These are phyloP conservation scores for Molorchus minor DNA, from an alignment of 2,888 invertebrate species.

Conservation along the genomic window DNA sequence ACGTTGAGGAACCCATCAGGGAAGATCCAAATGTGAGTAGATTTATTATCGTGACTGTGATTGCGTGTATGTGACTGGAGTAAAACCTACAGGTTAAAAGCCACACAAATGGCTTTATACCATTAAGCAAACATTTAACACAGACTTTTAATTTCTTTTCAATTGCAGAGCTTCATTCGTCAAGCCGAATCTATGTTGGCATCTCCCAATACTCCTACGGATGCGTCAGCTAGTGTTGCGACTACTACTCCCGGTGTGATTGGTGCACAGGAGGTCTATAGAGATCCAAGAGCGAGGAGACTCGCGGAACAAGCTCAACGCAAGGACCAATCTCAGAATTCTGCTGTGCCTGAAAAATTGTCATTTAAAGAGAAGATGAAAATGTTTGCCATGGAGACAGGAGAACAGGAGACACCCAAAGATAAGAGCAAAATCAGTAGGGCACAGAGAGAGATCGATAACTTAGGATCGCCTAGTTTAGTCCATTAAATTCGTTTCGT, in stretches of 20 bases:
- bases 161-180: slow-evolving; percentile 77
- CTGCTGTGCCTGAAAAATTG: slow-evolving; percentile 87
- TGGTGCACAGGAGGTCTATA: slow-evolving; percentile 97
- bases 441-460: slow-evolving; percentile 93
- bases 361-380: slow-evolving; percentile 99
- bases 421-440: slow-evolving; percentile 96
- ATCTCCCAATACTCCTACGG: slow-evolving; percentile 77
- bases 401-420: slow-evolving; percentile 89
- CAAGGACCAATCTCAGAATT: slow-evolving; percentile 68
- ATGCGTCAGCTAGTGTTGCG: slow-evolving; percentile 62
- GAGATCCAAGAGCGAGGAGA: slow-evolving; percentile 91
- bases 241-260: slow-evolving; percentile 93
- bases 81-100: too few relatives aligned
- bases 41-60: too few relatives aligned
- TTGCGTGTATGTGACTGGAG: too few relatives aligned
- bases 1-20: slow-evolving; percentile 64
- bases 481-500: slow-evolving; percentile 47
- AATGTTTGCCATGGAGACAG: slow-evolving; percentile 98
- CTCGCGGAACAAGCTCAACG: slow-evolving; percentile 78
- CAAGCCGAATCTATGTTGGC: slow-evolving; percentile 84
- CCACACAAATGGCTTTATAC: too few relatives aligned
- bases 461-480: slow-evolving; percentile 64
- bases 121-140: too few relatives aligned
- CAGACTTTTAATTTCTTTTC: slow-evolving; percentile 48
- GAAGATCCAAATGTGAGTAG: slow-evolving; percentile 87